phyloP scores from a whole-genome alignment of 2,113 vertebrate species.

The Mellivora capensis region DNA sequence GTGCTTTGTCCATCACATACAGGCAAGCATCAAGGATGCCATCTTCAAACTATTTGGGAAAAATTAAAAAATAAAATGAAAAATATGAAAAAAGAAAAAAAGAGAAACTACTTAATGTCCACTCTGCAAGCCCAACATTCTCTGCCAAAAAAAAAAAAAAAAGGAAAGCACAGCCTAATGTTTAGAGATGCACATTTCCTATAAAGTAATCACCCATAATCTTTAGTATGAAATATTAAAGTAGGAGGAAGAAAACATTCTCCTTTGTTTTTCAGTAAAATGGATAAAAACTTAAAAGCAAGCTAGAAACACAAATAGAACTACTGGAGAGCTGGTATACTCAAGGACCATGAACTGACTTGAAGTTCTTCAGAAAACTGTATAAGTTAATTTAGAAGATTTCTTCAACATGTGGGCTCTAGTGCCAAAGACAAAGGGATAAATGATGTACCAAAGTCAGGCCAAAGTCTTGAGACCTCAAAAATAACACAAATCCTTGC shows the following conservation, averaged over 20 bases:
- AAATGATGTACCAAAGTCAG: constrained; percentile 6
- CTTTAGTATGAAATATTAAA: neutral
- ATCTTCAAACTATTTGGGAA: constrained; percentile 89
- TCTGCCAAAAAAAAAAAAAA: neutral
- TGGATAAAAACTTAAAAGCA: constrained; percentile 63
- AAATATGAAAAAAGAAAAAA: neutral
- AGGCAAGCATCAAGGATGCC: constrained; percentile 93
- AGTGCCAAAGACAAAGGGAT: neutral
- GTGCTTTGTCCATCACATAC: constrained; percentile 91
- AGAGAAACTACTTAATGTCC: neutral
- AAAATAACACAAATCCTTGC: neutral
- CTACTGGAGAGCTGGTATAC: neutral
- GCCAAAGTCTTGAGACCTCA: neutral
- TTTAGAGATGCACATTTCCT: constrained; percentile 39
- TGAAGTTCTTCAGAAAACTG: constrained; percentile 57
- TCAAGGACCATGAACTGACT: neutral
- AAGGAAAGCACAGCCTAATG: neutral
- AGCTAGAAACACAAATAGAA: constrained; percentile 47
- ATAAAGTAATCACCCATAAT: neutral
- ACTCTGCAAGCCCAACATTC: constrained; percentile 1
- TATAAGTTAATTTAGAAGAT: constrained; percentile 45
- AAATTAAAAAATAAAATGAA: neutral
- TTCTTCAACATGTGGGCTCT: neutral
- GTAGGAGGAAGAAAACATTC: neutral
- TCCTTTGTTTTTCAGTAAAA: constrained; percentile 24